Evolutionary conservation across 2,797 vertebrate species (phyloP), one percentile per base, ranked within the genome.

Genomic region (Diglossa cyanea): DNA sequence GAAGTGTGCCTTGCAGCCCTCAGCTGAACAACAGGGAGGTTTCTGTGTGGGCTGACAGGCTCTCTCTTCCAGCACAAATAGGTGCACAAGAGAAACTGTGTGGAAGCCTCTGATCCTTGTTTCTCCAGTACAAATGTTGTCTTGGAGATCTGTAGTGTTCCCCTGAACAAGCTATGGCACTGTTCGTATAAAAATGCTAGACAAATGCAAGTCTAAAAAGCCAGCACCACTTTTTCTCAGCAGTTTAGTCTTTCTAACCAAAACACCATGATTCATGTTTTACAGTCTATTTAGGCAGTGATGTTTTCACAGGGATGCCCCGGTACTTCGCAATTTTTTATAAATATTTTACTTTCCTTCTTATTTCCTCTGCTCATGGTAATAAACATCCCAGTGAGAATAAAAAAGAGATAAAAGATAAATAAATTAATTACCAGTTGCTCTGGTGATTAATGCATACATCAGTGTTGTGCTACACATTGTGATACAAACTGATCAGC

Each of bases 301-400:
- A 81, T 87, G 60, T 87, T 96, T 86, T 73, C 66, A 71, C 74
- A 91, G 51, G 66, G 57, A 77, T 91, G 62, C 54, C 25, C 24
- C 4, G 7, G 9, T 42, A 61, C 44, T 83, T 89, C 58, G 47
- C 87, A 89, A 17, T 65, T 87, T 91, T 93, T 79, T 18, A 26
- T 19, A 94, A 93, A 91, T 94, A 94, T 95, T 96, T 96, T 60
- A 40, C 42, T 86, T 90, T 89, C 58, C 57, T 95, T 80, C 66
- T 55, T 66, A 40, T 90, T 91, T 94, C 48, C 58, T 88, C 93
- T 95, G 70, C 85, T 78, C 51, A 84, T 39, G 60, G 58, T 62
- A 77, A 44, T 91, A 81, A 54, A 70, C 78, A 81, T 72, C 75
- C 67, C 50, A 91, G 60, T 17, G 37, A 89, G 73, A 96, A 83